Evolutionary conservation across 2,113 vertebrate species (phyloP).

Genomic region (Hippopotamus amphibius): DNA sequence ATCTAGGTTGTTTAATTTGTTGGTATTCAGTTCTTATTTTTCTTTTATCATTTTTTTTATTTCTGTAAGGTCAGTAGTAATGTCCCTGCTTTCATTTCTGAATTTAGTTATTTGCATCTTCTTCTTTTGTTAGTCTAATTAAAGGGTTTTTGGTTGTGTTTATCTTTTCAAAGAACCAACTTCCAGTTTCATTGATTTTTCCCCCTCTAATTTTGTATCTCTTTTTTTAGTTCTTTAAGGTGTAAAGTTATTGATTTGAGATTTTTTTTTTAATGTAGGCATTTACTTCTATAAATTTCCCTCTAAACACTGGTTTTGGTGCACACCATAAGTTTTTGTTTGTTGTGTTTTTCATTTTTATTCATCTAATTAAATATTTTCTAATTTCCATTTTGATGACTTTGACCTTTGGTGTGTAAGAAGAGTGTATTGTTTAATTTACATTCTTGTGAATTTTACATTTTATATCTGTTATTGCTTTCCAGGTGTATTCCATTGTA

Average conservation of each 20-base stretch:
- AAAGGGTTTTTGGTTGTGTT: background rate
- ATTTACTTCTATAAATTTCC: background rate
- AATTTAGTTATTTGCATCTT: background rate
- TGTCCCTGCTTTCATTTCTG: background rate
- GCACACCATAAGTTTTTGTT: background rate
- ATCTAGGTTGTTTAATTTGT: background rate
- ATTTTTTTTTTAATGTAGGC: background rate
- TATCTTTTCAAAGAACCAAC: background rate
- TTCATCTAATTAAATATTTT: background rate
- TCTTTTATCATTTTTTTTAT: background rate
- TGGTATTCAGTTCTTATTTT: background rate
- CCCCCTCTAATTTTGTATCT: background rate
- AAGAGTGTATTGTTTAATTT: background rate
- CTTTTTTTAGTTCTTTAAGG: background rate
- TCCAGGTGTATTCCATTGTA: background rate
- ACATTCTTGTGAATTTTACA: background rate
- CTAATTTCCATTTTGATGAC: background rate
- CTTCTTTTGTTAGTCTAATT: background rate
- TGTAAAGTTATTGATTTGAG: background rate
- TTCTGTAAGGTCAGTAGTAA: background rate
- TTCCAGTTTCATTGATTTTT: background rate
- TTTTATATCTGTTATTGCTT: background rate
- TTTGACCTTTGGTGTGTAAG: background rate
- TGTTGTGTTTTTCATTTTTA: background rate
- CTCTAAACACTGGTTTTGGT: background rate